Conservation (phyloP, 2,888 invertebrate genomes). For the Muschampia staudingeri region DNA sequence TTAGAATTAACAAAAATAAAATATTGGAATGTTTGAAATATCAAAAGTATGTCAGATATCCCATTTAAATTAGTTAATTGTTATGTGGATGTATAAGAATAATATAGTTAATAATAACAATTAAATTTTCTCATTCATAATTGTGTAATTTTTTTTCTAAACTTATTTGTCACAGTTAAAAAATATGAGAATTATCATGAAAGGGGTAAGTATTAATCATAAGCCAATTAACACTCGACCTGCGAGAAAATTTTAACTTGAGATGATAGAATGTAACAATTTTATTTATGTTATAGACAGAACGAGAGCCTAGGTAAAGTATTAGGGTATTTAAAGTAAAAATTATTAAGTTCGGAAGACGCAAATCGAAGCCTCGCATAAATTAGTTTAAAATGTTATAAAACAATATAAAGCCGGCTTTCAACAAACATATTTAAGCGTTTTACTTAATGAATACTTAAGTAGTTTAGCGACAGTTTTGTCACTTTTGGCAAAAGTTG, state of each 20-base stretch:
- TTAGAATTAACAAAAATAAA: background rate
- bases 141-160: too few relatives aligned
- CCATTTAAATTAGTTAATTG: background rate
- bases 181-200: background rate
- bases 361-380: background rate
- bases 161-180: too few relatives aligned
- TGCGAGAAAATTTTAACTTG: background rate
- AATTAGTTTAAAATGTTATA: background rate
- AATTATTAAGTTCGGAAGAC: conserved; percentile 16
- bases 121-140: background rate
- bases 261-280: background rate
- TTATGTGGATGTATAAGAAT: background rate
- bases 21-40: conserved; percentile 21
- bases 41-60: conserved; percentile 10
- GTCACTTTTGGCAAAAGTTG: too few relatives aligned
- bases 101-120: background rate
- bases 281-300: background rate
- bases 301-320: too few relatives aligned
- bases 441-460: too few relatives aligned
- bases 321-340: background rate
- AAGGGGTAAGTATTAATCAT: background rate
- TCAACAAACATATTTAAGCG: too few relatives aligned
- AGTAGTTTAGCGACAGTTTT: too few relatives aligned
- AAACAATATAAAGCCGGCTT: too few relatives aligned
- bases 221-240: background rate